Conservation (phyloP, 2,888 invertebrate species). For the Cantharis rustica region DNA sequence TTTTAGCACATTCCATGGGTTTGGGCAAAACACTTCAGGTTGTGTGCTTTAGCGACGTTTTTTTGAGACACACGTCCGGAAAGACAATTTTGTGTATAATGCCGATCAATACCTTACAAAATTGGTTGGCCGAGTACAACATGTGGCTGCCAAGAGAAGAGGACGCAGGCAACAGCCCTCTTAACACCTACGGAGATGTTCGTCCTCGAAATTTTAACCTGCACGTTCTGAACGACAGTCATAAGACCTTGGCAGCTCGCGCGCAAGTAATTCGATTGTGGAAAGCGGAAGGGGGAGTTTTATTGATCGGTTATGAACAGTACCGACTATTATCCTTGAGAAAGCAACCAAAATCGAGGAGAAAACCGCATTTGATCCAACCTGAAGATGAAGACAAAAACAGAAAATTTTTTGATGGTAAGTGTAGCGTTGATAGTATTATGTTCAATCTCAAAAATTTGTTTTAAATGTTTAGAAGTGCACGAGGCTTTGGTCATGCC, state of each 20-base stretch:
- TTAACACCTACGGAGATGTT: slow-evolving; percentile 68
- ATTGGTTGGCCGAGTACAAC: slow-evolving; percentile 97
- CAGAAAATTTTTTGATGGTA: slow-evolving; percentile 77
- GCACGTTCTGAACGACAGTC: slow-evolving; percentile 90
- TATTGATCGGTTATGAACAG: slow-evolving; percentile 96
- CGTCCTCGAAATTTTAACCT: slow-evolving; percentile 83
- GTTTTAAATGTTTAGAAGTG: slow-evolving; percentile 64
- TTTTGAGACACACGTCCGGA: slow-evolving; percentile 86
- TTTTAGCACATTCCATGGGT: slow-evolving; percentile 98
- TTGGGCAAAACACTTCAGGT: slow-evolving; percentile 96
- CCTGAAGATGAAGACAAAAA: slow-evolving; percentile 65
- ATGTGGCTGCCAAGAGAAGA: slow-evolving; percentile 89
- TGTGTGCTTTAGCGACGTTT: slow-evolving; percentile 95
- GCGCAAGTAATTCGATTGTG: slow-evolving; percentile 87
- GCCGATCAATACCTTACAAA: slow-evolving; percentile 98
- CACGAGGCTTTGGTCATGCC: slow-evolving; percentile 85
- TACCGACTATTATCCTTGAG: slow-evolving; percentile 88
- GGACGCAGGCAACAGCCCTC: slow-evolving; percentile 57
- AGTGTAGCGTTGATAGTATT: slow-evolving; percentile 26
- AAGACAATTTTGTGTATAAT: slow-evolving; percentile 94
- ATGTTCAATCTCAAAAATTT: background rate
- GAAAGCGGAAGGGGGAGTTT: slow-evolving; percentile 86
- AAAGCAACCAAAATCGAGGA: slow-evolving; percentile 68
- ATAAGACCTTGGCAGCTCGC: slow-evolving; percentile 87
- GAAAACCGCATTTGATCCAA: slow-evolving; percentile 56